Percentiles rank a stretch among this genome's conserved stretches.
These are phyloP conservation scores for Callyntrura guangdongensis DNA, from an alignment of 2,888 invertebrate genomes.

Conservation along the genomic window DNA sequence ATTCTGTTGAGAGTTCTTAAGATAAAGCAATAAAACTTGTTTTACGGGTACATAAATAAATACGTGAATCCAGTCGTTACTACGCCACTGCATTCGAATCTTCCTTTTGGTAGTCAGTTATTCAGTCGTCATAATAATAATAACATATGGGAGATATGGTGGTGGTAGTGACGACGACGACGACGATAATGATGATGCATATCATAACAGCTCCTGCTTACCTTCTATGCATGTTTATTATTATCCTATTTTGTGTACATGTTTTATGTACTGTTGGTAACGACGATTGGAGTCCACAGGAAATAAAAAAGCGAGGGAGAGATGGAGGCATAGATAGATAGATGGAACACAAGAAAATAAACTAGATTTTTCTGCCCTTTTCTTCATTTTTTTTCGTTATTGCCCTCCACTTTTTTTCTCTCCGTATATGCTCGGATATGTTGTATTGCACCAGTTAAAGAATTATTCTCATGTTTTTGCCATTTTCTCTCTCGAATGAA, in stretches of 20 bases:
- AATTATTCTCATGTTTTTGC: constrained; percentile 81
- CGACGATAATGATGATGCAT: not conserved
- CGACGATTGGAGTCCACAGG: constrained; percentile 10
- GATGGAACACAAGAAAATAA: constrained; percentile 66
- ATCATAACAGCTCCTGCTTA: not conserved
- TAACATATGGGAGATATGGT: constrained; percentile 45
- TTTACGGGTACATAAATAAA: constrained; percentile 54
- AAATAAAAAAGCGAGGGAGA: not conserved
- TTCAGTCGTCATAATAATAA: constrained; percentile 35
- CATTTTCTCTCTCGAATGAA: constrained; percentile 82
- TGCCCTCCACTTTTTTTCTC: constrained; percentile 33
- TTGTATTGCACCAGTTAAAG: constrained; percentile 67
- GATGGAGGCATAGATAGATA: not conserved
- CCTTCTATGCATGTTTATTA: not conserved
- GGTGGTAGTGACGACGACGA: not conserved
- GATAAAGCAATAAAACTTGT: constrained; percentile 66
- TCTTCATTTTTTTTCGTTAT: constrained; percentile 55
- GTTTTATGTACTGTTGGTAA: constrained; percentile 14
- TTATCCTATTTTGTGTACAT: not conserved
- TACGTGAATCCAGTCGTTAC: not conserved
- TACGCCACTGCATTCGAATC: not conserved
- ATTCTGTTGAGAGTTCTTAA: constrained; percentile 70
- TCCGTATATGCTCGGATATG: not conserved
- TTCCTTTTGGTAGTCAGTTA: constrained; percentile 35
- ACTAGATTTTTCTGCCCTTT: constrained; percentile 65